Base-by-base conservation (phyloP, 2,113 vertebrate genomes). In the Pogona vitticeps region DNA sequence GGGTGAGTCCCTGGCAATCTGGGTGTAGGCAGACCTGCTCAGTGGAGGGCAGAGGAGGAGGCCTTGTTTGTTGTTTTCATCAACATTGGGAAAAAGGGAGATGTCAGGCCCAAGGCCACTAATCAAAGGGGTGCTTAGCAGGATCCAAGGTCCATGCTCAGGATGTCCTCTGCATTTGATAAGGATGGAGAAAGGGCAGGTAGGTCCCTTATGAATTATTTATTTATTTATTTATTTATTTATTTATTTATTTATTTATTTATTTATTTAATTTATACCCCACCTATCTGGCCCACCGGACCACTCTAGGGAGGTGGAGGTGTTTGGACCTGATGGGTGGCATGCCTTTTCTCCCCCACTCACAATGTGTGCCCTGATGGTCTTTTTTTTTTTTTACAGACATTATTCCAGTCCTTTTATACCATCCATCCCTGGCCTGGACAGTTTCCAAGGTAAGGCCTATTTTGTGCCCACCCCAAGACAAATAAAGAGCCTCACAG, bases 351-450 rank as follows among this genome's bases (percentile, higher is more conserved):
- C 42, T 61, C 15, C 42, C 46, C 46, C 46, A 52, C 10, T 52
- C 46, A 52, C 46, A 10, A 33, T 38, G 71, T 23, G 14, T 31
- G 38, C 56, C 40, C 6, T 36, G 9, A 33, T n/a, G 1, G 26
- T 73, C 38, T 52, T 84, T 40, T 75, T 77, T 52, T 84, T 40
- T 75, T 77, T 84, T 42, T 79, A 14, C 82, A 98, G 97, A 67
- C 97, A 97, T 90, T 97, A 97, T 87, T 96, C 96, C 1, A 90
- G 95, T 59, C 97, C 97, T 10, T 91, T 95, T 89, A 65, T 97
- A 77, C 97, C 97, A 3, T 31, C 94, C 84, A 94, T 97, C n/a
- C 94, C 95, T 0, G 97, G 97, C n/a, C 86, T 97, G 1, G 78
- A 96, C 21, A 88, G 93, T 88, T 98, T 97, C 87, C 96, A 96